phyloP scores from a whole-genome alignment of 2,113 vertebrate genomes.

The Danionella cerebrum region DNA sequence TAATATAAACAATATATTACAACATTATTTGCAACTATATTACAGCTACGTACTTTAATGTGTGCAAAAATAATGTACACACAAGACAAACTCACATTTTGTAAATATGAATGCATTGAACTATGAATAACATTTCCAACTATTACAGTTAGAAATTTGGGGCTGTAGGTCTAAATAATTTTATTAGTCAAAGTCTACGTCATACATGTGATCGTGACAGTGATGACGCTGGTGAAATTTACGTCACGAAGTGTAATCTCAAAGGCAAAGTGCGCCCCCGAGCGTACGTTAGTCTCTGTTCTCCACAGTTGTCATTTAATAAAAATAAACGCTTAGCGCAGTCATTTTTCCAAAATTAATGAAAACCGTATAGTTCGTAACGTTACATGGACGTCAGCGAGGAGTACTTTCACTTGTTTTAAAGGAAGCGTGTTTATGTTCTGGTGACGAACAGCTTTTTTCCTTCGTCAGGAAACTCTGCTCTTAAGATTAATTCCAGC shows the following conservation, averaged over 20 bases:
- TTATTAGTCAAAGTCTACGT: too few species aligned
- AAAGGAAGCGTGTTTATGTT: slow-evolving; percentile 44
- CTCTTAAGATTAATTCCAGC: slow-evolving; percentile 43
- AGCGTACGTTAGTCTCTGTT: slow-evolving; percentile 34
- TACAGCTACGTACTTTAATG: too few species aligned
- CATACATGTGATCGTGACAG: neutral
- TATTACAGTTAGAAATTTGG: too few species aligned
- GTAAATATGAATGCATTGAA: too few species aligned
- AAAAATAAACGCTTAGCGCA: neutral
- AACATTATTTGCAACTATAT: too few species aligned
- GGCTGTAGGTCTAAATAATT: too few species aligned
- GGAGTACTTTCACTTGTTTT: slow-evolving; percentile 11
- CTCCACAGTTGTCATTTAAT: slow-evolving; percentile 26
- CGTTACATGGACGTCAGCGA: neutral
- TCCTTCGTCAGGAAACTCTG: slow-evolving; percentile 67
- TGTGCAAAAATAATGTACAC: too few species aligned
- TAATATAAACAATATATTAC: too few species aligned
- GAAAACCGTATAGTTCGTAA: neutral
- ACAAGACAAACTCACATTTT: too few species aligned
- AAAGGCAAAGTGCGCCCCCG: slow-evolving; percentile 55
- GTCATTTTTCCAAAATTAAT: neutral
- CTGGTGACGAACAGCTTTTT: slow-evolving; percentile 55
- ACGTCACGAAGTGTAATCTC: slow-evolving; percentile 33
- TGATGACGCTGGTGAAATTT: slow-evolving; percentile 29
- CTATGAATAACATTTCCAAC: too few species aligned